These are phyloP conservation scores for Spilogale gracilis DNA, from an alignment of 2,113 vertebrate genomes.

Conservation along the genomic window DNA sequence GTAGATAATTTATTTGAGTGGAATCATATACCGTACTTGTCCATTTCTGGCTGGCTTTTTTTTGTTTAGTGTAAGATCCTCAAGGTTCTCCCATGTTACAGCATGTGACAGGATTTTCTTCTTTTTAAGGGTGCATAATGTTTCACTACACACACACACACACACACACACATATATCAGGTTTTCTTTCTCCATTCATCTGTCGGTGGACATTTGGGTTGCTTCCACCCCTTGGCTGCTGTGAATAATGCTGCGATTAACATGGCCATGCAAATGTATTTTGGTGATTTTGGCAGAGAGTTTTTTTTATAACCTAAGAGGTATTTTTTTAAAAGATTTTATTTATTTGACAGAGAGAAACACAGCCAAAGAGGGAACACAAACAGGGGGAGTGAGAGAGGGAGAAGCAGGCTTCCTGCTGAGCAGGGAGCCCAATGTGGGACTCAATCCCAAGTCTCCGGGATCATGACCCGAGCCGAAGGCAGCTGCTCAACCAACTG, in stretches of 20 bases:
- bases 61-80: slow-evolving; percentile 35
- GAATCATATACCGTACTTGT: not conserved
- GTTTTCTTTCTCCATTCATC: slow-evolving; percentile 30
- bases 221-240: slow-evolving; percentile 12
- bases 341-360: too few species aligned
- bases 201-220: not conserved
- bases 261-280: not conserved
- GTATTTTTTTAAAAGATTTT: not conserved
- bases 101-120: slow-evolving; percentile 28
- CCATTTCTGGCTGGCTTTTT: slow-evolving; percentile 15
- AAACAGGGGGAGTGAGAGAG: too few species aligned
- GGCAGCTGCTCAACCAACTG: too few species aligned
- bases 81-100: not conserved
- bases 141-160: not conserved
- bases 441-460: too few species aligned
- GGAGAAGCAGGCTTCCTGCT: too few species aligned
- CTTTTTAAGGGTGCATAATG: not conserved
- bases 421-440: too few species aligned
- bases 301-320: not conserved
- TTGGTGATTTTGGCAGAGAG: slow-evolving; percentile 19
- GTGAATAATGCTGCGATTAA: slow-evolving; percentile 8
- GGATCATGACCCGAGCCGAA: too few species aligned
- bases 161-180: not conserved
- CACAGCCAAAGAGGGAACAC: too few species aligned
- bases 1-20: not conserved